Conservation (phyloP, 2,888 invertebrate genomes). For the Erannis defoliaria region DNA sequence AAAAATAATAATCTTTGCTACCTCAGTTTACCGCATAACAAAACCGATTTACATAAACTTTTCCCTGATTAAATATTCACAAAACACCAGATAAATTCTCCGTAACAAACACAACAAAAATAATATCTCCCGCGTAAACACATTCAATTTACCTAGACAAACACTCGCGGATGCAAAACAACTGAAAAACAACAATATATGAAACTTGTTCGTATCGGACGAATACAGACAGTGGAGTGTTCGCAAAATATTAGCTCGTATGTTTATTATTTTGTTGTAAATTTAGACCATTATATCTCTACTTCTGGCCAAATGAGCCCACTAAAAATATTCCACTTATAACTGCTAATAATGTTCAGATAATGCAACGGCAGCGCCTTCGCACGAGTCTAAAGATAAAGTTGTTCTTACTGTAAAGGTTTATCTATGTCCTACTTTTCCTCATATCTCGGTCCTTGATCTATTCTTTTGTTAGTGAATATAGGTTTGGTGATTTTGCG, state of each 20-base stretch:
- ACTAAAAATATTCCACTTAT: neutral
- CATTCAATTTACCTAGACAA: constrained; percentile 25
- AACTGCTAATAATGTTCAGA: neutral
- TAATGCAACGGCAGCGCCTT: neutral
- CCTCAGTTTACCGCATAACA: too few species aligned
- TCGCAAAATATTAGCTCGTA: constrained; percentile 37
- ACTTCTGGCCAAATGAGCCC: neutral
- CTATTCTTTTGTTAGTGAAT: constrained; percentile 21
- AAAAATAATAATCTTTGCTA: too few species aligned
- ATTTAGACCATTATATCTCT: constrained; percentile 3
- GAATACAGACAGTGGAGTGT: constrained; percentile 29
- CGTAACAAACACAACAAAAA: constrained; percentile 14
- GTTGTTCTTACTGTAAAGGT: constrained; percentile 16
- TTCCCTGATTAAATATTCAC: constrained; percentile 6
- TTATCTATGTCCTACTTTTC: constrained; percentile 45
- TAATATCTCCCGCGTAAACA: constrained; percentile 18
- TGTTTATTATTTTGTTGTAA: constrained; percentile 23
- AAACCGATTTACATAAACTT: too few species aligned
- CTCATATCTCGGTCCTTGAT: constrained; percentile 45
- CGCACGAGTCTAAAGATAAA: neutral
- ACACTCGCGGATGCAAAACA: constrained; percentile 27
- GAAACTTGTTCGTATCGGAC: constrained; percentile 31
- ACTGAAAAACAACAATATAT: constrained; percentile 20
- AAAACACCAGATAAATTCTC: neutral
- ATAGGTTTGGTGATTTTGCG: constrained; percentile 23